Evolutionary conservation across 2,797 vertebrate species (phyloP).

Genomic region (Sciurus vulgaris): DNA sequence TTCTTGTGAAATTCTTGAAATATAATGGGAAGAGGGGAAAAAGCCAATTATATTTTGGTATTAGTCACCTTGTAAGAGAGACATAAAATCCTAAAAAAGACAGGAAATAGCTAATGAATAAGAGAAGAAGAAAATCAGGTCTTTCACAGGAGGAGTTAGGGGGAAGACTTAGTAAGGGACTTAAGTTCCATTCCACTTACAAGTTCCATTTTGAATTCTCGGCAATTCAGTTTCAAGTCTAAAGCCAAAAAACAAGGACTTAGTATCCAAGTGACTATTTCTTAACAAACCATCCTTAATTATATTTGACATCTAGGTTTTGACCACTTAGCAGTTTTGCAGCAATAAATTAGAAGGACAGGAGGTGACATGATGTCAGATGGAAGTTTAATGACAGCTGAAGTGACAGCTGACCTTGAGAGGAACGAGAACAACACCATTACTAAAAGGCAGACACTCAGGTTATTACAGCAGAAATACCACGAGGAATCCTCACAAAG

Average conservation of each 20-base stretch:
- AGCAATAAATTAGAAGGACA: constrained; percentile 71
- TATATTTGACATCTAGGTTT: constrained; percentile 62
- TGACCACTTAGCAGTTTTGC: constrained; percentile 74
- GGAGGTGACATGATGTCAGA: constrained; percentile 56
- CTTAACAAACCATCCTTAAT: constrained; percentile 70
- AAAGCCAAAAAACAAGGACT: constrained; percentile 40
- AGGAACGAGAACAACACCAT: neutral
- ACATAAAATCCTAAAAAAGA: neutral
- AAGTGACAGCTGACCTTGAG: constrained; percentile 74
- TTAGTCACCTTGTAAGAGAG: neutral
- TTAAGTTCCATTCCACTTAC: neutral
- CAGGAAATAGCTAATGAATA: neutral
- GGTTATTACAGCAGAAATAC: neutral
- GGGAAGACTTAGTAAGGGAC: neutral
- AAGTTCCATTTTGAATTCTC: constrained; percentile 22
- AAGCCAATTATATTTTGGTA: neutral
- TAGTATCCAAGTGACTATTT: constrained; percentile 26
- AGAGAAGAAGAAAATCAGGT: neutral
- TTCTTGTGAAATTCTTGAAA: constrained; percentile 41
- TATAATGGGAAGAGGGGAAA: neutral
- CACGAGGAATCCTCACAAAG: neutral
- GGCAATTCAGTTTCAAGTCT: constrained; percentile 40
- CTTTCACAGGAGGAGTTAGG: neutral
- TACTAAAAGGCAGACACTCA: neutral
- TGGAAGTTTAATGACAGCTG: constrained; percentile 61